Conservation (phyloP, 2,888 invertebrate genomes). For the Andrena haemorrhoa region DNA sequence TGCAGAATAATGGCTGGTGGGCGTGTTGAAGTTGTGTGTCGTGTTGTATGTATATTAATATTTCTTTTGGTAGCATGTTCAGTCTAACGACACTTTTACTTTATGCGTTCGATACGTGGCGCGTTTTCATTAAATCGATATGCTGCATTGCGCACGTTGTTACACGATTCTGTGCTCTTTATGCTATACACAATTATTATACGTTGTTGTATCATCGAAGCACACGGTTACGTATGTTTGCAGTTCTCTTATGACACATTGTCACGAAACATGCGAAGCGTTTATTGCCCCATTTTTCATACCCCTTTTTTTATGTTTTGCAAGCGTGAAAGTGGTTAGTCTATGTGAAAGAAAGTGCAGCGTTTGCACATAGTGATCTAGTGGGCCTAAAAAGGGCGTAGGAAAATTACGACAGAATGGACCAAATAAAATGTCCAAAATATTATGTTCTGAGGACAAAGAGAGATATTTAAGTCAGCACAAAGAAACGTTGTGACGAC, state of each 20-base stretch:
- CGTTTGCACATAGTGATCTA: neutral
- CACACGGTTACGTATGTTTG: constrained; percentile 35
- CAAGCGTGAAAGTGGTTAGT: neutral
- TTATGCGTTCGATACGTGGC: constrained; percentile 54
- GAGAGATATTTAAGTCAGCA: too few species aligned
- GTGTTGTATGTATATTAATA: neutral
- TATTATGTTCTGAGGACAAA: too few species aligned
- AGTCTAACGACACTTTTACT: constrained; percentile 44
- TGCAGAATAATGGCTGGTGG: neutral
- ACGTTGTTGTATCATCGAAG: constrained; percentile 37
- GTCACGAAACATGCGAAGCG: constrained; percentile 53
- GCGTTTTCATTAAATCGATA: constrained; percentile 60
- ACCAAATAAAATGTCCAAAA: too few species aligned
- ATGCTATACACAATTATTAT: constrained; percentile 53
- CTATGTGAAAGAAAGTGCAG: neutral
- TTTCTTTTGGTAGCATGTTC: neutral
- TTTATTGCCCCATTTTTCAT: constrained; percentile 28
- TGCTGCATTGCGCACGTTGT: constrained; percentile 62
- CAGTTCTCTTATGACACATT: constrained; percentile 48
- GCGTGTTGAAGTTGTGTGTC: neutral
- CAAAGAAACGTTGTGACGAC: too few species aligned
- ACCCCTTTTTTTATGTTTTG: neutral
- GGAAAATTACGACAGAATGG: too few species aligned
- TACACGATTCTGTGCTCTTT: constrained; percentile 60
- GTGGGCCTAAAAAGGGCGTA: too few species aligned